These are phyloP conservation scores for Mesembrinibis cayennensis DNA, from an alignment of 2,113 vertebrate species.

Conservation along the genomic window DNA sequence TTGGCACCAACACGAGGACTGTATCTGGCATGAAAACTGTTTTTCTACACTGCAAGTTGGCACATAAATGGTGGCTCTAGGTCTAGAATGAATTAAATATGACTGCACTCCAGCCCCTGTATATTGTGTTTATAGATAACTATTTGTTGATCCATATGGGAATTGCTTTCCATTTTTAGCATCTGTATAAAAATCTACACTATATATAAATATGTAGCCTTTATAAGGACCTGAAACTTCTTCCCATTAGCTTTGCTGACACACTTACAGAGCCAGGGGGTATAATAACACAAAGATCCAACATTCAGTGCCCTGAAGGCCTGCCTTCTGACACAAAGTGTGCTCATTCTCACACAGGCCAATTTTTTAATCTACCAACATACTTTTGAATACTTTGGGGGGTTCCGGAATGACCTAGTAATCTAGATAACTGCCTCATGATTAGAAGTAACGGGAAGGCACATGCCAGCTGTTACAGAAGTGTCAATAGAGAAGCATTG, in stretches of 20 bases:
- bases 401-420: neutral
- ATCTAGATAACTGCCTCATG: neutral
- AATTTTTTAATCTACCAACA: neutral
- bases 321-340: neutral
- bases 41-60: neutral
- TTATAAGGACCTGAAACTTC: neutral
- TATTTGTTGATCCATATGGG: neutral
- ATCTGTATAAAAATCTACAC: neutral
- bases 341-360: neutral
- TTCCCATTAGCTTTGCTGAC: neutral
- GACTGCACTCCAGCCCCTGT: neutral
- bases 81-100: neutral
- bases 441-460: neutral
- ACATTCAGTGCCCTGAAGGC: accelerated
- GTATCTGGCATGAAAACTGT: neutral
- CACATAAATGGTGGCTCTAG: neutral
- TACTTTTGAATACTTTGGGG: neutral
- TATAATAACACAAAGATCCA: neutral
- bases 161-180: neutral
- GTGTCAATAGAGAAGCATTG: neutral
- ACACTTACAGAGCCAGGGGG: neutral
- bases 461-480: neutral
- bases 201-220: neutral
- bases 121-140: neutral
- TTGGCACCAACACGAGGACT: neutral